phyloP scores from a whole-genome alignment of 2,888 invertebrate genomes.

The Pheosia gnoma region DNA sequence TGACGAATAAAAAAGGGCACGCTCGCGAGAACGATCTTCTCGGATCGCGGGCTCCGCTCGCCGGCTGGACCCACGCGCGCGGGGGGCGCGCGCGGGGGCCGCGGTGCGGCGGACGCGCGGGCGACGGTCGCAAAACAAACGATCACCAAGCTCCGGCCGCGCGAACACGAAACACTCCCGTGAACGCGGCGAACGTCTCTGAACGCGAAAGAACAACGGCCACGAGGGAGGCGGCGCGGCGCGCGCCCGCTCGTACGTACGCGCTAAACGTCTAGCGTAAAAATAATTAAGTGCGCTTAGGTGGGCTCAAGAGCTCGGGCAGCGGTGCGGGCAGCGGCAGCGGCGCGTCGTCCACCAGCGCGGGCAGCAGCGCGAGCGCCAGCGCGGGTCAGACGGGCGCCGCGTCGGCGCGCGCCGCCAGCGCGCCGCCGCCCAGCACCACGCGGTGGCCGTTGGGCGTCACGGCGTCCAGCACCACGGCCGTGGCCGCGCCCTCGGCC shows the following conservation, averaged over 20 bases:
- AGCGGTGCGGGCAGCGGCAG: conserved; percentile 80
- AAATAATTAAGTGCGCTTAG: conserved; percentile 77
- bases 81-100: conserved; percentile 54
- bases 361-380: conserved; percentile 82
- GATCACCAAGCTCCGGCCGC: conserved; percentile 79
- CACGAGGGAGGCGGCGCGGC: conserved; percentile 62
- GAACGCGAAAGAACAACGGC: conserved; percentile 66
- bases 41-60: conserved; percentile 63
- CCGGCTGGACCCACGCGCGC: conserved; percentile 63
- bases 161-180: conserved; percentile 77
- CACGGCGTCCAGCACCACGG: conserved; percentile 92
- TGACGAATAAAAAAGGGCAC: conserved; percentile 74
- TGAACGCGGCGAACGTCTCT: conserved; percentile 71
- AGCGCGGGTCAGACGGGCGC: conserved; percentile 85
- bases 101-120: conserved; percentile 69
- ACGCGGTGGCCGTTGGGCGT: conserved; percentile 95
- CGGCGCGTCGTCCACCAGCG: conserved; percentile 78
- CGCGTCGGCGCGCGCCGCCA: conserved; percentile 92
- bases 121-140: conserved; percentile 79
- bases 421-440: conserved; percentile 94
- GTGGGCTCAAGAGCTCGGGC: conserved; percentile 81
- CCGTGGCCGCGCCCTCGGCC: conserved; percentile 90
- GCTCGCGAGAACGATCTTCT: conserved; percentile 71
- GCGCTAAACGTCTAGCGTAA: conserved; percentile 71
- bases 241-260: conserved; percentile 56